These are phyloP conservation scores for Drosophila flavopinicola DNA, from an alignment of 2,888 invertebrate genomes.

Conservation along the genomic window DNA sequence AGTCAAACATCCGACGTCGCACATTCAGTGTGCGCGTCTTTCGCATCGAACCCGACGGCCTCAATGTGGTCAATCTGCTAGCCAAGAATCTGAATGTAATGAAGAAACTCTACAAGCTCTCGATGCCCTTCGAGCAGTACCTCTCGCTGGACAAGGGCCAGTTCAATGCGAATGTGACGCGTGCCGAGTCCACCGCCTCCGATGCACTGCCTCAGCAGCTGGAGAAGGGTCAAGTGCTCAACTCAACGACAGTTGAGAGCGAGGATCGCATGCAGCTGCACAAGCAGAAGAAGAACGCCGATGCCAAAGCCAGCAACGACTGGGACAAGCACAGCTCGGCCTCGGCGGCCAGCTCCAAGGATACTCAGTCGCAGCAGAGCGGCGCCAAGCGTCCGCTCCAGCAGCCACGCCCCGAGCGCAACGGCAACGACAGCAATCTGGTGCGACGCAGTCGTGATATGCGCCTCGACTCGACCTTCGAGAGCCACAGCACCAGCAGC, in stretches of 20 bases:
- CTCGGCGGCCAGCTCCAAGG: slow-evolving; percentile 76
- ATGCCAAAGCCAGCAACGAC: slow-evolving; percentile 55
- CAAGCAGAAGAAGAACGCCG: slow-evolving; percentile 26
- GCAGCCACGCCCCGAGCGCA: slow-evolving; percentile 37
- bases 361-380: slow-evolving; percentile 61
- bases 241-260: slow-evolving; percentile 74
- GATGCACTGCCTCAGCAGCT: slow-evolving; percentile 34
- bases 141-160: slow-evolving; percentile 82
- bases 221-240: slow-evolving; percentile 57
- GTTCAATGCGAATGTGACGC: slow-evolving; percentile 66
- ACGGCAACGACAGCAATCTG: slow-evolving; percentile 19
- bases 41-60: slow-evolving; percentile 84
- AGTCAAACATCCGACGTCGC: slow-evolving; percentile 83
- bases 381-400: slow-evolving; percentile 52
- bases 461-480: slow-evolving; percentile 54
- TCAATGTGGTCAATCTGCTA: slow-evolving; percentile 80
- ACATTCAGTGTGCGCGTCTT: slow-evolving; percentile 84
- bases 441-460: slow-evolving; percentile 35
- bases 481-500: slow-evolving; percentile 68
- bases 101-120: slow-evolving; percentile 85
- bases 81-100: slow-evolving; percentile 86
- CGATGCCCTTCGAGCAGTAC: slow-evolving; percentile 84
- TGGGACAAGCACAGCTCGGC: slow-evolving; percentile 82
- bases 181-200: slow-evolving; percentile 46
- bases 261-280: slow-evolving; percentile 69